Conservation (phyloP, 2,797 vertebrate species). For the Lepilemur septentrionalis region DNA sequence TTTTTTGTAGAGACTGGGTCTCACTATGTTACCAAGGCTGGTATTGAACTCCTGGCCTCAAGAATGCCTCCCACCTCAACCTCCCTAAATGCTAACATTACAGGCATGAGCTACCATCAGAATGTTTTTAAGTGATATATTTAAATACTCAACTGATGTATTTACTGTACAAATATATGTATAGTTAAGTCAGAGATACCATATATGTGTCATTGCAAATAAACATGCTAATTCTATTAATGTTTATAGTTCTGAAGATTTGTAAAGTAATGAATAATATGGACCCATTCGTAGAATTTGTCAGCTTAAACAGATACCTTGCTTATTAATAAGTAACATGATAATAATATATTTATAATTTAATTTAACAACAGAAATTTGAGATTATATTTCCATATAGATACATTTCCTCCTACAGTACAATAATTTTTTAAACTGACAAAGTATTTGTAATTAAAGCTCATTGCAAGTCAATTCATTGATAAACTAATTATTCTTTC, state of each 20-base stretch:
- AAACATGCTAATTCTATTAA: background rate
- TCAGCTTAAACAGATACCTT: background rate
- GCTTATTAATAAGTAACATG: background rate
- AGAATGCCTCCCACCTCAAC: too few relatives aligned
- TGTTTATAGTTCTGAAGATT: background rate
- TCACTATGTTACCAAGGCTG: too few relatives aligned
- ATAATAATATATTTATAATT: background rate
- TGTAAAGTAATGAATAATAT: background rate
- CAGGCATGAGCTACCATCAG: too few relatives aligned
- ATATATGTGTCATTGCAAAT: background rate
- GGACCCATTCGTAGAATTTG: background rate
- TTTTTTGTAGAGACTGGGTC: too few relatives aligned
- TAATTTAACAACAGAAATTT: constrained; percentile 17
- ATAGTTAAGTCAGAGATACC: background rate
- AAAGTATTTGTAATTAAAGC: background rate
- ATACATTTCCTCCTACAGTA: background rate
- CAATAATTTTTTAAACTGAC: background rate
- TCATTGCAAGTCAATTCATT: background rate
- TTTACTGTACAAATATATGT: background rate
- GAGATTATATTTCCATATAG: background rate
- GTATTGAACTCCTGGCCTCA: too few relatives aligned
- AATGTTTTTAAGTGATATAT: background rate
- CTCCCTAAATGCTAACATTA: too few relatives aligned
- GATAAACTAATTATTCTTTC: background rate
- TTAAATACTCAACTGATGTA: background rate